These are phyloP conservation scores for Danio rerio DNA, from an alignment of 2,113 vertebrate species.

Conservation along the genomic window GRCz12tu NC_133182.1:36145001-36145500, in stretches of 20 bases:
- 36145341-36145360: not conserved
- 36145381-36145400: not conserved
- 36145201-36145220: not conserved
- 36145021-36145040: not conserved
- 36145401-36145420: not conserved
- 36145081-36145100: not conserved
- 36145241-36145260: not conserved
- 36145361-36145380: not conserved
- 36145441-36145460: not conserved
- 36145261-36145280: slow-evolving; percentile 2
- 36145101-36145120: too few relatives aligned
- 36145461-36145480: too few relatives aligned
- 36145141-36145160: not conserved
- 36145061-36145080: not conserved
- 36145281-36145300: not conserved
- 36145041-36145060: not conserved
- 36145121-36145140: too few relatives aligned
- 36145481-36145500: not conserved
- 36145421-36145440: not conserved
- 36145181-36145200: too few relatives aligned
- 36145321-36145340: slow-evolving; percentile 3
- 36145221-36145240: not conserved
- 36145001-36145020: not conserved
- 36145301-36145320: not conserved
- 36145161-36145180: not conserved